These are phyloP conservation scores for Elymnias hypermnestra DNA, from an alignment of 1,140 invertebrate genomes.

Conservation along the genomic window DNA sequence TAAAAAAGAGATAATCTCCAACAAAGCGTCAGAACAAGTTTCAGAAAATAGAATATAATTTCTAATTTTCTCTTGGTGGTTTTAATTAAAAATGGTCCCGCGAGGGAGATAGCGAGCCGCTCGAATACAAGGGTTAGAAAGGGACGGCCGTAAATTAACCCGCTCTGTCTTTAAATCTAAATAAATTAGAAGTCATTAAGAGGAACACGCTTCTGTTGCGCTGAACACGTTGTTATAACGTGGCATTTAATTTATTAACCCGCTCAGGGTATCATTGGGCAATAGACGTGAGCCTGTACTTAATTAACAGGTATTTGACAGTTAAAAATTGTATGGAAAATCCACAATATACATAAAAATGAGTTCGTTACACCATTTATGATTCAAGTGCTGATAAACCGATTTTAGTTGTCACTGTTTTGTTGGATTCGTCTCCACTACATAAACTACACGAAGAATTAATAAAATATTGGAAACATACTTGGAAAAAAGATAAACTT, in stretches of 20 bases:
- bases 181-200: slow-evolving; percentile 76
- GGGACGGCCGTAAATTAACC: slow-evolving; percentile 65
- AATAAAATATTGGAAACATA: no score
- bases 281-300: slow-evolving; percentile 9
- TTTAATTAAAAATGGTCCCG: slow-evolving; percentile 75
- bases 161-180: slow-evolving; percentile 62
- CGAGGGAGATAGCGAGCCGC: slow-evolving; percentile 45
- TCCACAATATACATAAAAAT: no score
- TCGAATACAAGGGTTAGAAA: slow-evolving; percentile 41
- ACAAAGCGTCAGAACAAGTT: slow-evolving; percentile 73
- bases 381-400: no score
- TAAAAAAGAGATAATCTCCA: slow-evolving; percentile 73
- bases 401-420: no score
- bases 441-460: no score
- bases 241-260: slow-evolving; percentile 44
- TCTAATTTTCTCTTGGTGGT: slow-evolving; percentile 73
- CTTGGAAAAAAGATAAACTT: no score
- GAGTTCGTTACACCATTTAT: no score
- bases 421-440: no score
- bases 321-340: no score
- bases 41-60: slow-evolving; percentile 76
- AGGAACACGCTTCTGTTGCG: slow-evolving; percentile 61
- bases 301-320: no score
- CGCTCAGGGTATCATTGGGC: slow-evolving; percentile 29
- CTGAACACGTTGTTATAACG: slow-evolving; percentile 50